A percentile compares a stretch with the other conserved stretches of the same genome.
Conservation (phyloP, 2,888 invertebrate genomes). For the Habrosyne pyritoides region DNA sequence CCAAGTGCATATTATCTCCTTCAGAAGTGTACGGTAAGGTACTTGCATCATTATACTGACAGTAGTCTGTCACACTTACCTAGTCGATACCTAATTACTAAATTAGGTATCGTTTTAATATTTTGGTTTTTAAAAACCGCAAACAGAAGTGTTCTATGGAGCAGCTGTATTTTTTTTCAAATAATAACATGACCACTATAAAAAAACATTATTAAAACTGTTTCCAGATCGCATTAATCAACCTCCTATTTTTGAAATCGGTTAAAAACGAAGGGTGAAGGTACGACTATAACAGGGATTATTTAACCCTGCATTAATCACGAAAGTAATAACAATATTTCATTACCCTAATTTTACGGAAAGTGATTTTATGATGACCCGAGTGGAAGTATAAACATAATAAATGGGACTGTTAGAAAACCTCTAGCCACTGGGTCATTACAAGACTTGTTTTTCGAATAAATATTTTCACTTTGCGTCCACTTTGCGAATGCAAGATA, state of each 20-base stretch:
- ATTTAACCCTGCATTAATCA: slow-evolving; percentile 30
- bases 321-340: slow-evolving; percentile 46
- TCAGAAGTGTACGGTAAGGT: too few species aligned
- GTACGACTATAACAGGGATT: slow-evolving; percentile 27
- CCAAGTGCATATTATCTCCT: too few species aligned
- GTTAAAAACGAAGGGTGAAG: slow-evolving; percentile 20
- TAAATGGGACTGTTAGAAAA: slow-evolving; percentile 39
- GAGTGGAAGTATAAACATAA: slow-evolving; percentile 30
- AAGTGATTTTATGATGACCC: slow-evolving; percentile 28
- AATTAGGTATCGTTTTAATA: too few species aligned
- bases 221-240: too few species aligned
- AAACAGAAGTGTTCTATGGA: too few species aligned
- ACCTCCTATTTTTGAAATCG: not conserved
- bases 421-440: slow-evolving; percentile 31
- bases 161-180: too few species aligned
- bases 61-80: too few species aligned
- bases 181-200: too few species aligned
- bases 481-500: slow-evolving; percentile 22
- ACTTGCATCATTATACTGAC: too few species aligned
- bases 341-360: slow-evolving; percentile 40
- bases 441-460: slow-evolving; percentile 38
- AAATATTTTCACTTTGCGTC: slow-evolving; percentile 41
- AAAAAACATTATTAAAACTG: too few species aligned
- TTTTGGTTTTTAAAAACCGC: too few species aligned
- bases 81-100: too few species aligned